phyloP scores from a whole-genome alignment of 2,113 vertebrate genomes.

The Tamias sibiricus region DNA sequence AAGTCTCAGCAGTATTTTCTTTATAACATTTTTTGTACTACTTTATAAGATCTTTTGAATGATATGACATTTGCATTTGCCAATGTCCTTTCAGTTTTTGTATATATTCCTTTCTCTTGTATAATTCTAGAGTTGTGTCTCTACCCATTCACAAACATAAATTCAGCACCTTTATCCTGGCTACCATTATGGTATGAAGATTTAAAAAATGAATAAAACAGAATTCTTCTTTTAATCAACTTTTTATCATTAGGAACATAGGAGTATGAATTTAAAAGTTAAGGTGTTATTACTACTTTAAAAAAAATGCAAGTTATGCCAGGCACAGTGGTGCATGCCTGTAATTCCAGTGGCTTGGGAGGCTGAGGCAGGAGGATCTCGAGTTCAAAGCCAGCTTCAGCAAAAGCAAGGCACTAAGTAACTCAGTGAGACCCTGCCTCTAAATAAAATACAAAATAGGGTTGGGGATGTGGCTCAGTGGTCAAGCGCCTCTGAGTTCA shows the following conservation, averaged over 20 bases:
- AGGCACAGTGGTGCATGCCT: too few relatives aligned
- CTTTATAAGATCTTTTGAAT: background rate
- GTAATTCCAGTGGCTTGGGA: too few relatives aligned
- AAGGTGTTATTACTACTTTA: background rate
- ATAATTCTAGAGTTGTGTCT: background rate
- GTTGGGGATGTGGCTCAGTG: too few relatives aligned
- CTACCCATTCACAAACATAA: background rate
- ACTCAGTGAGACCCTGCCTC: too few relatives aligned
- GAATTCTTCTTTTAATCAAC: background rate
- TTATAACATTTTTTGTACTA: background rate
- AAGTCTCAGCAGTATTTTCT: background rate
- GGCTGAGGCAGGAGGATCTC: too few relatives aligned
- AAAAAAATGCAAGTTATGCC: background rate
- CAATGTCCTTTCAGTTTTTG: background rate
- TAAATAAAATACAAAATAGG: too few relatives aligned
- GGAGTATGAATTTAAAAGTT: background rate
- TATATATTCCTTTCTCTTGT: background rate
- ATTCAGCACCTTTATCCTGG: background rate
- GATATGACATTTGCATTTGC: background rate
- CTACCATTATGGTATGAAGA: background rate
- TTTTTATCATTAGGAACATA: background rate
- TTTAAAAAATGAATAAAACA: background rate
- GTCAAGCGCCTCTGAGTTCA: too few relatives aligned
- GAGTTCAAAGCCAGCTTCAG: too few relatives aligned
- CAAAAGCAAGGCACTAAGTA: too few relatives aligned